Evolutionary conservation across 2,113 vertebrate genomes (phyloP).

Genomic region (Tretioscincus oriximinensis): DNA sequence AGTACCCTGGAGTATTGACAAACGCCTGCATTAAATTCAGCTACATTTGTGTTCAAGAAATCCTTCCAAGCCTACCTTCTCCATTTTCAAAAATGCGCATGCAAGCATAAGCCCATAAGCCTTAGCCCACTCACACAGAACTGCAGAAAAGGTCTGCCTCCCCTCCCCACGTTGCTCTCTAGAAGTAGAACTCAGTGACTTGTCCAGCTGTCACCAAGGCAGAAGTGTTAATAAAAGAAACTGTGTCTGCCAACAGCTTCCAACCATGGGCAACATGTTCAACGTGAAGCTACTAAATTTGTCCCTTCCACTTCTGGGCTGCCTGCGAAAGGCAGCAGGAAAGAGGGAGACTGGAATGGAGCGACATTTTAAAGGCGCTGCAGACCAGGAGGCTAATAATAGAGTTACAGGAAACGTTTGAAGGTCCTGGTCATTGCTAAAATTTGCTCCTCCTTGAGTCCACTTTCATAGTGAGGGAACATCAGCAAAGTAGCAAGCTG

Average conservation of each 20-base stretch:
- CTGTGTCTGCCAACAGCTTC: neutral
- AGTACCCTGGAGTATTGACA: too few species aligned
- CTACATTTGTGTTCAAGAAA: neutral
- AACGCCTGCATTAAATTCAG: neutral
- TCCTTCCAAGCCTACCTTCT: neutral
- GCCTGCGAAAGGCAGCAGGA: neutral
- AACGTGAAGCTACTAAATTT: slow-evolving; percentile 1
- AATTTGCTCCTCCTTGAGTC: too few species aligned
- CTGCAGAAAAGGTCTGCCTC: too few species aligned
- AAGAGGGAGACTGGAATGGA: fast-evolving
- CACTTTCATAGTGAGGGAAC: too few species aligned
- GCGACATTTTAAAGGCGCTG: neutral
- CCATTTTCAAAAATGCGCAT: neutral
- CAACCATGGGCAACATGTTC: neutral
- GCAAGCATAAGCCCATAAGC: too few species aligned
- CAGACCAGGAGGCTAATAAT: neutral
- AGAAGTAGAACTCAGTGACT: neutral
- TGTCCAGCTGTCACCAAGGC: slow-evolving; percentile 11
- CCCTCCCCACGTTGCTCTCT: too few species aligned
- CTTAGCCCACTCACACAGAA: neutral
- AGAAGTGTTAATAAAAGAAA: slow-evolving; percentile 42
- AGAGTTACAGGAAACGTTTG: neutral
- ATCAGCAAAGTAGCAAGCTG: too few species aligned
- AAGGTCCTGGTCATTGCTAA: too few species aligned
- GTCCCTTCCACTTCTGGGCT: neutral